Base-by-base conservation (phyloP, 2,113 vertebrate genomes). In the Microtus oregoni region DNA sequence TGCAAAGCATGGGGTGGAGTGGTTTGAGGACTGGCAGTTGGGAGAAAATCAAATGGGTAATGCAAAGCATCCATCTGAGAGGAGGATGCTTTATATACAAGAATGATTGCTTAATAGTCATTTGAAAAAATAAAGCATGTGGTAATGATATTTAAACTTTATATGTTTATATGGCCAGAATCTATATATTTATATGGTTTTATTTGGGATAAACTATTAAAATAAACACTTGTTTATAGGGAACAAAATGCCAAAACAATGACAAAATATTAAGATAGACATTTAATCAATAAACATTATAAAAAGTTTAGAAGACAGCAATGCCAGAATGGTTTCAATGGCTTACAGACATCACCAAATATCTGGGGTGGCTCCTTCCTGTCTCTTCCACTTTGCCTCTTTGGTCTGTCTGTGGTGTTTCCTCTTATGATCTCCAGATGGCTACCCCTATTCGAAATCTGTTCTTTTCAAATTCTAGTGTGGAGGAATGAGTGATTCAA, bases 241-340 rank as follows among this genome's bases (percentile, higher is more conserved):
- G 20, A 81, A 67, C 52, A 94, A 85, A 95, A 89, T 93, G 4
- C 5, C 0, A 61, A 28, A 73, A 38, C 87, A 86, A 87, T n/a
- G 30, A 68, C 8, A 96, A 91, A 93, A 22, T 68, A 92, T 58
- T 89, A 75, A 93, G 72, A 55, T 50, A 86, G 32, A 94, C 28
- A 92, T 94, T 94, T 89, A 91, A 89, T 96, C 76, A 85, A 76
- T 90, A 11, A 58, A 47, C 26, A 58, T 78, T 44, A 70, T 61
- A 73, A 26, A 78, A 93, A 75, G 2, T 15, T 96, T 86, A 44
- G 38, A 92, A 90, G 15, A 75, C 86, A n/a, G 10, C 20, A 90
- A 55, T 93, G 91, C 41, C 55, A 90, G 50, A 61, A 41, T 73
- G 76, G 77, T 94, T 86, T 95, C 65, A 89, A 2, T 83, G 70